A percentile compares a stretch with the other conserved stretches of the same genome.
phyloP scores from a whole-genome alignment of 2,113 vertebrate genomes.

The Aegotheles bennettii region DNA sequence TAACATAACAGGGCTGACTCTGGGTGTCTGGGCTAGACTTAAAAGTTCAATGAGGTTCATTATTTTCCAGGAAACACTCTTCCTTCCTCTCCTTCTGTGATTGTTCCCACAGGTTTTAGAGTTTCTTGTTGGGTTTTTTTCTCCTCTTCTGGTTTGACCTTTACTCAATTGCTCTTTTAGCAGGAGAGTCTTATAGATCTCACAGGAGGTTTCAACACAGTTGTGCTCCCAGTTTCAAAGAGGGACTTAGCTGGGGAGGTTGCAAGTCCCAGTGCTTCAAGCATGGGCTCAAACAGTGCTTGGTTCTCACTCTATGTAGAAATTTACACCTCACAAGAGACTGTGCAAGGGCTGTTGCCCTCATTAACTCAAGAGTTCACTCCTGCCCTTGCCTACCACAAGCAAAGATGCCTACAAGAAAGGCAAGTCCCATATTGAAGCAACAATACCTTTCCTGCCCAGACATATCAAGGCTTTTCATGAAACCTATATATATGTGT shows the following conservation, averaged over 20 bases:
- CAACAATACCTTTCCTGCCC: neutral
- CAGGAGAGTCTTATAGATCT: neutral
- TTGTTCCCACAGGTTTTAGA: constrained; percentile 12
- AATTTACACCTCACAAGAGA: neutral
- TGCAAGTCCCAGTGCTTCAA: neutral
- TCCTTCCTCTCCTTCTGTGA: constrained; percentile 34
- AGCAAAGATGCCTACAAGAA: neutral
- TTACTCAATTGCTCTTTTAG: neutral
- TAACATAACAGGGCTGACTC: neutral
- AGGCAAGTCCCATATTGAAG: neutral
- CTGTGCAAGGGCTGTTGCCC: neutral
- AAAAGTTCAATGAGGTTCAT: constrained; percentile 27
- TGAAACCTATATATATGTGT: neutral
- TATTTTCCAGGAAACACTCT: constrained; percentile 50
- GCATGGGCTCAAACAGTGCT: neutral
- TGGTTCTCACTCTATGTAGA: neutral
- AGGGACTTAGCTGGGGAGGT: neutral
- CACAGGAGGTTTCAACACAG: neutral
- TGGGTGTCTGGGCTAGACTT: constrained; percentile 3
- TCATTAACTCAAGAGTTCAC: neutral
- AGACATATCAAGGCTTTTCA: neutral
- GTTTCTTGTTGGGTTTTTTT: neutral
- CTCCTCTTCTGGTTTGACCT: neutral
- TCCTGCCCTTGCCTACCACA: neutral
- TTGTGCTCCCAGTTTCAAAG: neutral